Percentiles rank a stretch among this genome's conserved stretches.
phyloP scores from a whole-genome alignment of 2,797 vertebrate genomes.

The Labroides dimidiatus region DNA sequence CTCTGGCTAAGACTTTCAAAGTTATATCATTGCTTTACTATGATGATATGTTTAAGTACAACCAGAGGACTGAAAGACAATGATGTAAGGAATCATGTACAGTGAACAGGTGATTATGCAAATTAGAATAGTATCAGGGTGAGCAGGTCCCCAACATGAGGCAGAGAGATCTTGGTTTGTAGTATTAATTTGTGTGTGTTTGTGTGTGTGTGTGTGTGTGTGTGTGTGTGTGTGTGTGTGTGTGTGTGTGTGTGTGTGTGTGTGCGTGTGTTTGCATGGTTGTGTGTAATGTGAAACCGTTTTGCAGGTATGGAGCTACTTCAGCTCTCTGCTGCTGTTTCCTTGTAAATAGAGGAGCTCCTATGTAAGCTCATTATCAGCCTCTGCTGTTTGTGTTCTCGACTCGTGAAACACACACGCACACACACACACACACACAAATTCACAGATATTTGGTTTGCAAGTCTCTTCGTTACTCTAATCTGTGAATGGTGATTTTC shows the following conservation, averaged over 20 bases:
- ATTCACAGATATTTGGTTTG: constrained; percentile 6
- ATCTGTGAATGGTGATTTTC: constrained; percentile 33
- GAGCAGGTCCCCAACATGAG: no score
- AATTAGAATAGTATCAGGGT: no score
- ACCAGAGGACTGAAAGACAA: no score
- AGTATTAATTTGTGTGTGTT: no score
- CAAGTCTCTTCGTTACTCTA: constrained; percentile 31
- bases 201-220: background rate
- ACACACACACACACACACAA: constrained; percentile 11
- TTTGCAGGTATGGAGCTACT: constrained; percentile 52
- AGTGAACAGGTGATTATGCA: no score
- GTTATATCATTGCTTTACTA: no score
- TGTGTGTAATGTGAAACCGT: constrained; percentile 33
- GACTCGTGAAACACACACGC: constrained; percentile 18
- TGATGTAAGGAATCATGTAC: no score
- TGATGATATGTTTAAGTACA: no score
- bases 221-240: constrained; percentile 17
- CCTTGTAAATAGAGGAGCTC: constrained; percentile 65
- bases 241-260: background rate
- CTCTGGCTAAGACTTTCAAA: no score
- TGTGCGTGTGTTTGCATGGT: constrained; percentile 10
- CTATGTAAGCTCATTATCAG: constrained; percentile 72
- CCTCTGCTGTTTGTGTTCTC: constrained; percentile 53
- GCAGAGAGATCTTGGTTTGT: background rate
- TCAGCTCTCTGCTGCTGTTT: constrained; percentile 59